These are phyloP conservation scores for Anagrus nilaparvatae DNA, from an alignment of 1,140 invertebrate genomes.

Conservation along the genomic window DNA sequence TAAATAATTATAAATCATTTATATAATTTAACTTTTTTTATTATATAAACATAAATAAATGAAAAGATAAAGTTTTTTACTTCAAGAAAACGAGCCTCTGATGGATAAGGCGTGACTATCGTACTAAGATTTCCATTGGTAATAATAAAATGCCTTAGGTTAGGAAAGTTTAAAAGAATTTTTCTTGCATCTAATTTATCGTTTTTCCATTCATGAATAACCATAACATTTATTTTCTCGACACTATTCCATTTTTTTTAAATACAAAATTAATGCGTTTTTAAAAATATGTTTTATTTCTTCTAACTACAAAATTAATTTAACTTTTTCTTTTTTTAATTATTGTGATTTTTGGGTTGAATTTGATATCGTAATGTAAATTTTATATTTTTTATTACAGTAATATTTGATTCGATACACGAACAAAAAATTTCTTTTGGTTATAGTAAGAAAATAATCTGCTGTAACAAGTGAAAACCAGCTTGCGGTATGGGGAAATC, in stretches of 20 bases:
- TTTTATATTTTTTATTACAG: too few relatives aligned
- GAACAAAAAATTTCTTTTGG: too few relatives aligned
- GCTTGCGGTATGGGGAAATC: too few relatives aligned
- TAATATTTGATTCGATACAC: too few relatives aligned
- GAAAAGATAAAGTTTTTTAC: constrained; percentile 13
- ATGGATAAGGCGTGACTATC: constrained; percentile 32
- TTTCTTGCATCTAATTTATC: constrained; percentile 20
- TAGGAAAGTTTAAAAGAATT: constrained; percentile 26
- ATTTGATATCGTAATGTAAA: neutral
- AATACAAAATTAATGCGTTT: too few relatives aligned
- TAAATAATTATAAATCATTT: constrained; percentile 2
- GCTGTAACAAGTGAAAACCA: too few relatives aligned
- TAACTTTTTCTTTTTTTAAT: too few relatives aligned
- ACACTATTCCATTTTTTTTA: too few relatives aligned
- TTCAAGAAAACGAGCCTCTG: constrained; percentile 29
- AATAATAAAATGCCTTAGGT: constrained; percentile 30
- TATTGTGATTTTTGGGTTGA: too few relatives aligned
- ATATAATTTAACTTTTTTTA: neutral
- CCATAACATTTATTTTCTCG: constrained; percentile 20
- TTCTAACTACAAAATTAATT: too few relatives aligned
- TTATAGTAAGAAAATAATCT: too few relatives aligned
- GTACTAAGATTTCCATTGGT: constrained; percentile 32
- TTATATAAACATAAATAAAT: neutral
- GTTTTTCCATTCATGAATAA: constrained; percentile 30
- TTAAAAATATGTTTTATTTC: too few relatives aligned